These are phyloP conservation scores for Trichogramma evanescens DNA, from an alignment of 2,888 invertebrate species.

Conservation along the genomic window DNA sequence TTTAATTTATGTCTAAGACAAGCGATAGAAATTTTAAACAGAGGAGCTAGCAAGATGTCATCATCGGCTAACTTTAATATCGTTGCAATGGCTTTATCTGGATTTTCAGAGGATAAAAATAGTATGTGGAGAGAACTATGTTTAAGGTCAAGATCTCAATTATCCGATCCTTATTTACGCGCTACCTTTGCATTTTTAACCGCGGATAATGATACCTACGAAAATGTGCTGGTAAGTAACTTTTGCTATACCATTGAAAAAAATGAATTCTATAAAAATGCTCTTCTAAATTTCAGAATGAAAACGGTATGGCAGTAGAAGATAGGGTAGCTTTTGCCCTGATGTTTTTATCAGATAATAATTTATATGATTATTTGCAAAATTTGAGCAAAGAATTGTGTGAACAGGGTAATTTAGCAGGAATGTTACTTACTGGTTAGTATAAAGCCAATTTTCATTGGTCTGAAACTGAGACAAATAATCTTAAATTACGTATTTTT, in stretches of 20 bases:
- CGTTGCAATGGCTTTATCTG: slow-evolving; percentile 74
- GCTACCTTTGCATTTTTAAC: slow-evolving; percentile 88
- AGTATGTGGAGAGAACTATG: slow-evolving; percentile 75
- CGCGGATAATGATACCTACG: slow-evolving; percentile 68
- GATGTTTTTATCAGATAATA: slow-evolving; percentile 73
- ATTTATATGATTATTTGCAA: slow-evolving; percentile 72
- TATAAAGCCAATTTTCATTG: not conserved
- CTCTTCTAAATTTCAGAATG: slow-evolving; percentile 54
- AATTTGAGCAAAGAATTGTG: slow-evolving; percentile 63
- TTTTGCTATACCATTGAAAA: not conserved
- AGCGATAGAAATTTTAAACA: slow-evolving; percentile 79
- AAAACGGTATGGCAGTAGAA: slow-evolving; percentile 75
- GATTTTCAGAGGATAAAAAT: slow-evolving; percentile 79
- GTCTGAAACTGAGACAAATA: slow-evolving; percentile 1
- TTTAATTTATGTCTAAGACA: slow-evolving; percentile 79
- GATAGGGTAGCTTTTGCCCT: slow-evolving; percentile 90
- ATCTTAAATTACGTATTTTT: not conserved
- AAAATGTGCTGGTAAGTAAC: slow-evolving; percentile 63
- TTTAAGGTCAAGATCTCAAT: slow-evolving; percentile 63
- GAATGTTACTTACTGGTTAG: slow-evolving; percentile 72
- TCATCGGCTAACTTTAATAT: slow-evolving; percentile 48
- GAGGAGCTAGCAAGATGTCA: slow-evolving; percentile 54
- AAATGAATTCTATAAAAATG: slow-evolving; percentile 6
- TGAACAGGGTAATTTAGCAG: slow-evolving; percentile 74
- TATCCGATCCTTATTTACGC: slow-evolving; percentile 84